Conservation (phyloP, 2,113 vertebrate species). For the Hyla sarda region DNA sequence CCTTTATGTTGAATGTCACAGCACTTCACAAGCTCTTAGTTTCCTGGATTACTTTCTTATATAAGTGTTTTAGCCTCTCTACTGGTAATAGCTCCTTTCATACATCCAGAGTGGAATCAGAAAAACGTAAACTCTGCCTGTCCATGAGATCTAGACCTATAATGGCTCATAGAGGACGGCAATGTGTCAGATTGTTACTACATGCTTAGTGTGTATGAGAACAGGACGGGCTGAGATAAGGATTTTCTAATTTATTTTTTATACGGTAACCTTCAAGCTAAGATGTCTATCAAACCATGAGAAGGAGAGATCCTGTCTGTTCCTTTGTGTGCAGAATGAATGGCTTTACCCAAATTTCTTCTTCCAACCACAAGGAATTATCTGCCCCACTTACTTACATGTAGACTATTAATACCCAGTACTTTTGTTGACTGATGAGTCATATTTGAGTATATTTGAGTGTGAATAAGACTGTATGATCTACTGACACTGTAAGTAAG, state of each 20-base stretch:
- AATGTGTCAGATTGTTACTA: background rate
- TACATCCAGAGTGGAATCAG: background rate
- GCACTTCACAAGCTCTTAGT: background rate
- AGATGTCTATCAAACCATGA: background rate
- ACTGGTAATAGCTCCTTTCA: background rate
- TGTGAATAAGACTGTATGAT: background rate
- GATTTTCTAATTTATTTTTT: background rate
- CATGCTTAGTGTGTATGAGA: background rate
- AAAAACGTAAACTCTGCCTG: background rate
- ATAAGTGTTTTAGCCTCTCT: background rate
- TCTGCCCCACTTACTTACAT: too few species aligned
- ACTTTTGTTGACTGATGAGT: background rate
- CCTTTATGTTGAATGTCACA: slow-evolving; percentile 19
- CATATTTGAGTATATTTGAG: too few species aligned
- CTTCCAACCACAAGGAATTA: too few species aligned
- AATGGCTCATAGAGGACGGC: background rate
- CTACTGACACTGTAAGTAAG: too few species aligned
- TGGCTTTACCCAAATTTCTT: background rate
- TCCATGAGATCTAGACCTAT: background rate
- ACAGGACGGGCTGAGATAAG: background rate
- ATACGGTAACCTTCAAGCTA: background rate
- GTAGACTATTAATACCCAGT: too few species aligned
- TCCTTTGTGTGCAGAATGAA: background rate
- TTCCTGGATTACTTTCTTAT: background rate
- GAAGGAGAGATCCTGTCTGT: background rate